Evolutionary conservation across 2,888 invertebrate genomes (phyloP), one percentile per base, ranked within the genome.

Genomic region (Nebria brevicollis): DNA sequence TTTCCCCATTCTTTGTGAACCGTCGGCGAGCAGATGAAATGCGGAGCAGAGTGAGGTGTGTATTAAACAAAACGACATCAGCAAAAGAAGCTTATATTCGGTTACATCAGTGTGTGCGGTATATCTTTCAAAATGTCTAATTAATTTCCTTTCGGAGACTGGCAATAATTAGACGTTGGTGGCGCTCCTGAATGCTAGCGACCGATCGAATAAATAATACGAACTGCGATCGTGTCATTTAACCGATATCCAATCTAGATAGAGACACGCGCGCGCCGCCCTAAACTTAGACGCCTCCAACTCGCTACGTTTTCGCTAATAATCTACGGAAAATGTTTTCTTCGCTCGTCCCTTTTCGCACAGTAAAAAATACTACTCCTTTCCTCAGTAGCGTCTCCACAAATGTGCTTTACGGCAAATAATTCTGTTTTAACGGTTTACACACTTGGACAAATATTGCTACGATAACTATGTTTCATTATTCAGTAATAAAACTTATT

Each of bases 211-310:
- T 79, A 79, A 79, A 79, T 79, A 79, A 79, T 79, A 73, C 74
- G 68, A 75, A 79, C 74, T 73, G 79, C 66, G 79, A 79, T 79
- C 79, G 68, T 79, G 79, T 79, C 79, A 79, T 79, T 79, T 79
- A 74, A 79, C 79, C 79, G 79, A 79, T 79, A 79, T 79, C 79
- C 79, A 79, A 79, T 79, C 79, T 79, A 79, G 79, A 79, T 79
- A 79, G 54, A 68, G 15, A 34, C 42, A 43, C 43, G 41, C 64
- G 15, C 66, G 11, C 10, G 15, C 72, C 65, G 72, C 41, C 4
- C 68, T 2, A 34, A 25, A 68, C 68, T 15, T 68, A 11, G 73
- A 6, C 13, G 7, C 6, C n/a, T 42, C 41, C 26, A 72, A n/a
- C 72, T 26, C 25, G 20, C 72, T 25, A 34, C 34, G 72, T 72